These are phyloP conservation scores for Lutjanus erythropterus DNA, from an alignment of 2,113 vertebrate genomes.

Conservation along the genomic window DNA sequence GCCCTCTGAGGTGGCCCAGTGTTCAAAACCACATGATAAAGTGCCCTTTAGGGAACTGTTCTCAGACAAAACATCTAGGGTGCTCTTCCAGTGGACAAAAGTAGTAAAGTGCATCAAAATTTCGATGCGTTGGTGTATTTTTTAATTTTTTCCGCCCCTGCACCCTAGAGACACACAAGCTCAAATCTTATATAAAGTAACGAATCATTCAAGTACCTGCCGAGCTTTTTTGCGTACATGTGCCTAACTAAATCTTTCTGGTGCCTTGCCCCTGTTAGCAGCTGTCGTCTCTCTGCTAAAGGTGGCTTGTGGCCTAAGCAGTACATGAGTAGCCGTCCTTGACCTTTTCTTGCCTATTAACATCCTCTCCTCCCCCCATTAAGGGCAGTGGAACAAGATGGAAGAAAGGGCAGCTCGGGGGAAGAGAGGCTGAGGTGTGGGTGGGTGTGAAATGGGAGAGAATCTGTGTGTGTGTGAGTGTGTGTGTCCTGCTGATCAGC, in stretches of 20 bases:
- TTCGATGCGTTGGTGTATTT: too few relatives aligned
- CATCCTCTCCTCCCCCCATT: conserved; percentile 71
- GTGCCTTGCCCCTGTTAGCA: conserved; percentile 36
- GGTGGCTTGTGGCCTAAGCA: conserved; percentile 52
- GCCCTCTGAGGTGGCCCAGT: too few relatives aligned
- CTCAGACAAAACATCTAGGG: too few relatives aligned
- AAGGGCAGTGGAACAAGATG: conserved; percentile 61
- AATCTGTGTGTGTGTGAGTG: conserved; percentile 38
- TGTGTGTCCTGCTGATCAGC: conserved; percentile 75
- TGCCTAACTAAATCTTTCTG: neutral
- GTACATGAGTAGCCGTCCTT: conserved; percentile 72
- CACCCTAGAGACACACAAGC: conserved; percentile 29
- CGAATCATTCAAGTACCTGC: conserved; percentile 21
- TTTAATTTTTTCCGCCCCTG: too few relatives aligned
- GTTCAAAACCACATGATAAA: too few relatives aligned
- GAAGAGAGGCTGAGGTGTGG: conserved; percentile 60
- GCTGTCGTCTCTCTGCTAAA: conserved; percentile 26
- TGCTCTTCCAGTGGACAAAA: too few relatives aligned
- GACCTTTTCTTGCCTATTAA: conserved; percentile 81
- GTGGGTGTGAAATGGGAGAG: conserved; percentile 61
- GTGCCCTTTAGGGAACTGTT: too few relatives aligned
- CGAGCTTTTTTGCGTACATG: conserved; percentile 7
- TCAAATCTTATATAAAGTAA: conserved; percentile 19
- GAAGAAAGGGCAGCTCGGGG: conserved; percentile 68
- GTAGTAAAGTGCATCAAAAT: too few relatives aligned